Evolutionary conservation across 1,140 invertebrate species (phyloP), one percentile per base, ranked within the genome.

Genomic region (Apis florea): DNA sequence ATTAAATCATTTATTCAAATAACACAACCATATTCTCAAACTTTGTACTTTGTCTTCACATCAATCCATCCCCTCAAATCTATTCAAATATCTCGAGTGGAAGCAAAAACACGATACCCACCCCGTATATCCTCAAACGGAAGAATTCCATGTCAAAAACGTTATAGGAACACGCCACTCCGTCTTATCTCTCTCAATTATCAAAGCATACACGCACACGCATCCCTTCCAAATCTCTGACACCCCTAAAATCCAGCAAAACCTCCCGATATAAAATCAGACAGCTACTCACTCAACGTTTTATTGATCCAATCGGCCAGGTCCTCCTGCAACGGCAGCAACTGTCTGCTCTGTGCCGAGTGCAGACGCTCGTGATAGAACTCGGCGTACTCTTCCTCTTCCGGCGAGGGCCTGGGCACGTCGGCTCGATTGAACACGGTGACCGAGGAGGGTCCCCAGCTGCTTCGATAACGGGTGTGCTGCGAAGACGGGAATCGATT

Each of bases 291-390:
- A 97, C 97, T 97, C 83, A 97, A 94, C 75, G 96, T 96, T 90
- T 96, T 97, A 92, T 97, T 97, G 79, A 98, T 95, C 97, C 97
- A 98, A 90, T 97, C 97, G 21, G 97, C 96, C 68, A 98, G 93
- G 94, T 98, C 97, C 91, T 98, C 97, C 90, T 97, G 96, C 31
- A 97, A 93, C 1, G 97, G 97, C 87, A 97, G 95, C 84, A 98
- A 94, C 90, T 97, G 96, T 74, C 96, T 94, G 89, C 96, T 96
- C 91, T 97, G 97, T 75, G 96, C 96, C 85, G 96, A 95, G 87
- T 96, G 95, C 75, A 97, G 96, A 89, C 96, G 95, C 91, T 96
- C 96, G 87, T 96, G 95, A 91, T 96, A 97, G 82, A 96, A 96
- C 87, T 96, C 96, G 74, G 94, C 93, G 84, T 95, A 96, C 82